Conservation (phyloP, 1,140 invertebrate genomes). For the Pissodes strobi region DNA sequence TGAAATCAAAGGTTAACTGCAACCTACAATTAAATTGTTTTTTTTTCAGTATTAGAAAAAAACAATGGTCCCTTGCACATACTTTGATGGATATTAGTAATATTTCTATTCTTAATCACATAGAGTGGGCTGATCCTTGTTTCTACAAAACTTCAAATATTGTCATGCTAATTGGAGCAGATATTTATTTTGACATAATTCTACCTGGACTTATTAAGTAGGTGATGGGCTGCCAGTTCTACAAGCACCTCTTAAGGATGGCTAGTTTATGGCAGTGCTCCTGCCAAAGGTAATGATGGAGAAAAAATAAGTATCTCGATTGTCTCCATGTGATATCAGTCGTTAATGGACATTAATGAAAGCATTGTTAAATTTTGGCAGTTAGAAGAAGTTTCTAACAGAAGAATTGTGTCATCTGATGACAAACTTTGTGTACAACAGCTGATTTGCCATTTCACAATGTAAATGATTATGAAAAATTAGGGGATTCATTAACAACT, state of each 20-base stretch:
- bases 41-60: not conserved
- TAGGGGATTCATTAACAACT: not conserved
- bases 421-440: not conserved
- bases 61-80: not conserved
- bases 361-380: not conserved
- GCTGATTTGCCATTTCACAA: slow-evolving; percentile 1
- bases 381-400: not conserved
- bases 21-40: not conserved
- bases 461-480: not conserved
- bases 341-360: not conserved
- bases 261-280: slow-evolving; percentile 1
- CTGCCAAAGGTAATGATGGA: not conserved
- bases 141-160: slow-evolving; percentile 3
- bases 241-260: not conserved
- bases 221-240: not conserved
- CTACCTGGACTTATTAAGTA: slow-evolving; percentile 2
- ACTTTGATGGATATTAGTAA: not conserved
- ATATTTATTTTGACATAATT: slow-evolving; percentile 18
- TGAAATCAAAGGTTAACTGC: not conserved
- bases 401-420: not conserved
- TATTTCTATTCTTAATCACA: not conserved
- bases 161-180: no score
- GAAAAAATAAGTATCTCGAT: no score
- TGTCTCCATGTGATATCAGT: not conserved
- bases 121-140: not conserved